These are phyloP conservation scores for Vulpes ferrilata DNA, from an alignment of 2,113 vertebrate genomes.

Conservation along the genomic window DNA sequence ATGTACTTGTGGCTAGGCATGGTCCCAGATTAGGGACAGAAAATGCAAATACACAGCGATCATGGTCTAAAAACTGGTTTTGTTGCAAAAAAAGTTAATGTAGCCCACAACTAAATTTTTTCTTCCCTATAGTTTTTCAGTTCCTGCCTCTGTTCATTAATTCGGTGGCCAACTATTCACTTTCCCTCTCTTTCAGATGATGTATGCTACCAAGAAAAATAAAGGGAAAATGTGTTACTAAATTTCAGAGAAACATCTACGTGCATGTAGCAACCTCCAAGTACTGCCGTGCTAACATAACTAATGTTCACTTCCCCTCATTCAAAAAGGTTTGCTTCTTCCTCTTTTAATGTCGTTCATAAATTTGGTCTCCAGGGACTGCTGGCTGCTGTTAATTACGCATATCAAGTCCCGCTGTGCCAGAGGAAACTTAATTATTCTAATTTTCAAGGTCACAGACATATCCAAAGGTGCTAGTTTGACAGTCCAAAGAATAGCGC, in stretches of 20 bases:
- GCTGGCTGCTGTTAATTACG: slow-evolving; percentile 71
- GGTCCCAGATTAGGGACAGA: neutral
- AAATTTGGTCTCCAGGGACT: slow-evolving; percentile 52
- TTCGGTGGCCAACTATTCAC: slow-evolving; percentile 55
- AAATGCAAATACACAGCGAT: neutral
- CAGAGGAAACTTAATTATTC: slow-evolving; percentile 80
- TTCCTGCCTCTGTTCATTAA: slow-evolving; percentile 59
- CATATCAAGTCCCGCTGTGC: slow-evolving; percentile 62
- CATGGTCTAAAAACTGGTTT: neutral
- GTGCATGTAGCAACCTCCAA: neutral
- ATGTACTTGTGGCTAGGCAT: neutral
- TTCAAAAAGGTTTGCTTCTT: slow-evolving; percentile 32
- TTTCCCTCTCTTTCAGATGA: neutral
- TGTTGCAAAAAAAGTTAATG: neutral
- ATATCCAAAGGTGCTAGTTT: slow-evolving; percentile 69
- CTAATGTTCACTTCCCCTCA: neutral
- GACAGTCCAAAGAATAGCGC: slow-evolving; percentile 60
- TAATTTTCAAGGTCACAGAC: slow-evolving; percentile 81
- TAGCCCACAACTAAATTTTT: neutral
- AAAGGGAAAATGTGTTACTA: neutral
- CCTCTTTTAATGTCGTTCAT: slow-evolving; percentile 45
- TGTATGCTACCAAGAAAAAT: neutral
- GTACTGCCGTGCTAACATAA: neutral
- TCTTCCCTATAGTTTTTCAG: neutral
- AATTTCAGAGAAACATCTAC: neutral